phyloP scores from a whole-genome alignment of 37 sponge, comb jelly and placozoan genomes.

The Cliona cf. orientalis region DNA sequence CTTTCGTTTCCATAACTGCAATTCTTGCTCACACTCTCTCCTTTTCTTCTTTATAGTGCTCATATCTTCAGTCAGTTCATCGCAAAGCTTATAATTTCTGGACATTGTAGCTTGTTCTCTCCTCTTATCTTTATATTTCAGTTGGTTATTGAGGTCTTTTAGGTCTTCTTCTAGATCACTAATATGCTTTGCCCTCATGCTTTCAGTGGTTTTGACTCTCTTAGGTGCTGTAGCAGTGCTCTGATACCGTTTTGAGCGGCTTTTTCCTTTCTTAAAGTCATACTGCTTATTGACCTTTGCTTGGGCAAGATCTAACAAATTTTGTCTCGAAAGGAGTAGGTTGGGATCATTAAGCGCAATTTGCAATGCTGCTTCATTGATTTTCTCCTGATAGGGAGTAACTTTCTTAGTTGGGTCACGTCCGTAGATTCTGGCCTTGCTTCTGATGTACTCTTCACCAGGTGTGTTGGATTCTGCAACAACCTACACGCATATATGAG shows the following conservation, averaged over 20 bases:
- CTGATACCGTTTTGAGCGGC: background rate
- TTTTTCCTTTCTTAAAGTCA: slow-evolving; percentile 21
- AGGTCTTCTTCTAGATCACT: background rate
- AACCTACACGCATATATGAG: background rate
- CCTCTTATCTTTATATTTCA: slow-evolving; percentile 9
- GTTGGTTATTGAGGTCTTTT: background rate
- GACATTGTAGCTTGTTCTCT: background rate
- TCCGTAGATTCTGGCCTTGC: background rate
- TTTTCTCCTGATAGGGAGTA: background rate
- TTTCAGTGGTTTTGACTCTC: background rate
- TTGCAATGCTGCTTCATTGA: slow-evolving; percentile 6
- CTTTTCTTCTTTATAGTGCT: background rate
- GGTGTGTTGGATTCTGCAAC: background rate
- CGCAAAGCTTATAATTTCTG: slow-evolving; percentile 12
- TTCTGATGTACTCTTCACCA: background rate
- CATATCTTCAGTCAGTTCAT: slow-evolving; percentile 18
- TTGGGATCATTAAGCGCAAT: background rate
- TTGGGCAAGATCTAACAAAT: background rate
- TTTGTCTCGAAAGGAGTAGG: background rate
- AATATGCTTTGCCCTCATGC: background rate
- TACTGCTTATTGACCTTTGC: slow-evolving; percentile 1
- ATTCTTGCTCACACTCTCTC: background rate
- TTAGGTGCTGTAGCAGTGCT: background rate
- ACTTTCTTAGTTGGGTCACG: background rate
- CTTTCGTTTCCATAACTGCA: background rate